Evolutionary conservation across 1,140 invertebrate genomes (phyloP).

Genomic region (Apis mellifera): DNA sequence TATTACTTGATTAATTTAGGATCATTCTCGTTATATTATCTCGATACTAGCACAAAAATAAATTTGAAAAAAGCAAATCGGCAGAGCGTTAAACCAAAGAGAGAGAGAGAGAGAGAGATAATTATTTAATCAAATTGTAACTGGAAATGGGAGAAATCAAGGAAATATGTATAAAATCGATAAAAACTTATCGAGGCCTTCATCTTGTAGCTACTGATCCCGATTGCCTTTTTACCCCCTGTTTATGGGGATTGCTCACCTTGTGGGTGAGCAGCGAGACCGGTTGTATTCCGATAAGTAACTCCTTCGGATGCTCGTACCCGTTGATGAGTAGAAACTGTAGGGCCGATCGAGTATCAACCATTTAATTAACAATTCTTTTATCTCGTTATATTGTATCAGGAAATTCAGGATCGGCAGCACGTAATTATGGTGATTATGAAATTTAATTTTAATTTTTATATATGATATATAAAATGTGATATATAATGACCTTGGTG

Average conservation of each 20-base stretch:
- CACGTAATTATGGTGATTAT: neutral
- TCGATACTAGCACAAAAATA: too few relatives aligned
- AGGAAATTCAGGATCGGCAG: conserved; percentile 37
- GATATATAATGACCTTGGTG: too few relatives aligned
- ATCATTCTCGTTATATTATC: too few relatives aligned
- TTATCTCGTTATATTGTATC: neutral
- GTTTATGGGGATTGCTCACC: conserved; percentile 61
- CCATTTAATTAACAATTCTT: conserved; percentile 13
- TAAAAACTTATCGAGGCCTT: conserved; percentile 14
- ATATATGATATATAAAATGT: too few relatives aligned
- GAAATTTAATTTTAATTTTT: neutral
- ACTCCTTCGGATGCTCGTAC: conserved; percentile 57
- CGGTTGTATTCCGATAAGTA: conserved; percentile 64
- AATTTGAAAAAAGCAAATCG: neutral
- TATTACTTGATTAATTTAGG: too few relatives aligned
- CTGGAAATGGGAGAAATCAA: neutral
- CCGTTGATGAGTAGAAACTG: conserved; percentile 63
- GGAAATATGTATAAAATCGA: neutral
- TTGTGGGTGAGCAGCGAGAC: conserved; percentile 66
- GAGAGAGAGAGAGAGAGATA: neutral
- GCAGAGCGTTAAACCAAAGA: neutral
- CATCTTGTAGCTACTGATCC: neutral
- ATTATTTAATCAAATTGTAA: neutral
- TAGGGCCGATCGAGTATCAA: conserved; percentile 56
- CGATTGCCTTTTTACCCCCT: neutral